A percentile compares a stretch with the other conserved stretches of the same genome.
phyloP scores from a whole-genome alignment of 2,888 invertebrate genomes.

The Aproaerema taeniolella region DNA sequence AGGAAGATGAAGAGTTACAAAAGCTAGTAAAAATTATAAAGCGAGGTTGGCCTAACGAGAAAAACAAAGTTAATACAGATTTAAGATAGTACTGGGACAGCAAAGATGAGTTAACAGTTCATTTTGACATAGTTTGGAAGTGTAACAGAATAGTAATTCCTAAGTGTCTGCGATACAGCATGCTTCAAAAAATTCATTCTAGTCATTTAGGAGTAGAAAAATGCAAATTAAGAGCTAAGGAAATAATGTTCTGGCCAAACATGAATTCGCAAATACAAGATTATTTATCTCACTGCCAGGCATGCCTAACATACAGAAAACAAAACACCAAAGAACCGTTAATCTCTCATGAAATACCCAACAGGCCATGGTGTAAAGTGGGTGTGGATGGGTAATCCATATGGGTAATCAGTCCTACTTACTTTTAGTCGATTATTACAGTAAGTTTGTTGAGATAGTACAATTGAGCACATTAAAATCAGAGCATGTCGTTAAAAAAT shows the following conservation, averaged over 20 bases:
- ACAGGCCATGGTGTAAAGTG: slow-evolving; percentile 18
- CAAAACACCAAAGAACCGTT: slow-evolving; percentile 9
- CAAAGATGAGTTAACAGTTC: slow-evolving; percentile 16
- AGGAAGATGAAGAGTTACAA: slow-evolving; percentile 13
- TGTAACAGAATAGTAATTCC: slow-evolving; percentile 19
- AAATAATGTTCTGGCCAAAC: slow-evolving; percentile 23
- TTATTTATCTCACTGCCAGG: slow-evolving; percentile 17
- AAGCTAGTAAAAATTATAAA: slow-evolving; percentile 10
- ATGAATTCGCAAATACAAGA: slow-evolving; percentile 19
- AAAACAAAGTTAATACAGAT: background rate
- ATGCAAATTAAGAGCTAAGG: slow-evolving; percentile 18
- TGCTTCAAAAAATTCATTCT: slow-evolving; percentile 20
- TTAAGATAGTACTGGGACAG: slow-evolving; percentile 5
- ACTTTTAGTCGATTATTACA: slow-evolving; percentile 16
- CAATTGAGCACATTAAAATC: slow-evolving; percentile 4
- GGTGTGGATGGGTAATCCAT: slow-evolving; percentile 13
- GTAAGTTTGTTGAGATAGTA: slow-evolving; percentile 17
- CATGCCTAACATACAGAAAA: slow-evolving; percentile 17
- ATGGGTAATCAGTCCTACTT: slow-evolving; percentile 10
- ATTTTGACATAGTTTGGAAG: slow-evolving; percentile 20
- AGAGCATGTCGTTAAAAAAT: slow-evolving; percentile 11
- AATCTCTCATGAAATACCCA: slow-evolving; percentile 17
- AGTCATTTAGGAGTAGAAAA: slow-evolving; percentile 23
- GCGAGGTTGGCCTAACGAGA: slow-evolving; percentile 8
- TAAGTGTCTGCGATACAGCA: slow-evolving; percentile 15